Conservation (phyloP, 2,888 invertebrate species). For the Oeneis ivallda region DNA sequence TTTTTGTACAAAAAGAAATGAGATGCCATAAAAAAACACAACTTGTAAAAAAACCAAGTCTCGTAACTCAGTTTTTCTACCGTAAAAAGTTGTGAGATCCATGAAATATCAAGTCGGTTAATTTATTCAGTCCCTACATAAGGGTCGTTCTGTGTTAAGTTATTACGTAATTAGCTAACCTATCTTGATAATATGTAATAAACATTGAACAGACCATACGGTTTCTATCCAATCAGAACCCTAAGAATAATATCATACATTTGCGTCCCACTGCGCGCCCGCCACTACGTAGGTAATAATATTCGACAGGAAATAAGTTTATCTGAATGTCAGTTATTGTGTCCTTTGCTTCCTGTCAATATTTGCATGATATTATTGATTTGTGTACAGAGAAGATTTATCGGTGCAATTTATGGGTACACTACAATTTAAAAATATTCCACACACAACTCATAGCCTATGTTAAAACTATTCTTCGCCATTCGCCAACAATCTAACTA, state of each 20-base stretch:
- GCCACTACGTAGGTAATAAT: slow-evolving; percentile 32
- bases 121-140: no score
- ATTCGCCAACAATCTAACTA: slow-evolving; percentile 1
- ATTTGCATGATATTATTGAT: slow-evolving; percentile 45
- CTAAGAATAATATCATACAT: slow-evolving; percentile 13
- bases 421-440: background rate
- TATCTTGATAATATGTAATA: background rate
- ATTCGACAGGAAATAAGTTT: slow-evolving; percentile 68
- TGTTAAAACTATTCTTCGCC: background rate
- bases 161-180: no score
- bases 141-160: no score
- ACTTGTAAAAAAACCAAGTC: no score
- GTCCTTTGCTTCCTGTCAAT: slow-evolving; percentile 55
- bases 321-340: slow-evolving; percentile 64
- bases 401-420: background rate
- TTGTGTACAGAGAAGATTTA: slow-evolving; percentile 4
- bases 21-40: no score
- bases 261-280: background rate
- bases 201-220: background rate
- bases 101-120: no score
- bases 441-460: background rate
- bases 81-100: no score
- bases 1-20: no score
- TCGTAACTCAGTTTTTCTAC: no score
- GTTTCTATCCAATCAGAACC: background rate